Evolutionary conservation across 2,113 vertebrate genomes (phyloP), one percentile per base, ranked within the genome.

Genomic region (Xiphophorus couchianus): DNA sequence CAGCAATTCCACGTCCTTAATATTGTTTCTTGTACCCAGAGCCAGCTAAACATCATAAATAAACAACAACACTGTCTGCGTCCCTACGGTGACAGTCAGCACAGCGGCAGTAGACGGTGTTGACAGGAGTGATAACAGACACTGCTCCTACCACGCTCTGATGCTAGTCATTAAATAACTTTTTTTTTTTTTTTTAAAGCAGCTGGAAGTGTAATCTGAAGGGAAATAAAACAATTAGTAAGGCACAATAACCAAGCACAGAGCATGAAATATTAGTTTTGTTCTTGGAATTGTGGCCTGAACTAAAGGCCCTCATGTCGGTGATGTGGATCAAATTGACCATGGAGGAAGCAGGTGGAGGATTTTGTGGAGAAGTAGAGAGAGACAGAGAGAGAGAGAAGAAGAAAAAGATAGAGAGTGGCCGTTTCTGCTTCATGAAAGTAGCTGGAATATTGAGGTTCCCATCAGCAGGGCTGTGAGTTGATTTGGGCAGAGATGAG

Each of bases 401-500:
- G 4, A 2, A 39, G 2, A 13, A 13, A 2, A 15, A 4, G 14
- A 42, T 3, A 42, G 69, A 63, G 58, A 73, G 60, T 63, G 66
- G 80, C 66, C 1, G 70, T 84, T 86, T 75, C 48, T 68, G 30
- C 73, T 3, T n/a, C 70, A 63, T 74, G 66, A 81, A 72, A 69
- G 54, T 54, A 77, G 66, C 62, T 66, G 37, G 66, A 73, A 70
- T 74, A 86, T 86, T 27, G 48, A 75, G 69, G 84, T 68, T 67
- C 73, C 39, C 37, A 81, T 86, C 82, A 84, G 77, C 79, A 81
- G 77, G 27, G 44, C 78, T 27, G 66, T 44, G 74, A 83, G 69
- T 39, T 71, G 80, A 89, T 90, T 77, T 83, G 83, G 66, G 71
- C 80, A 69, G 79, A 81, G 83, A 91, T 81, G 85, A 90, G 81